phyloP scores from a whole-genome alignment of 2,113 vertebrate genomes.

The Tragelaphus imberbis region DNA sequence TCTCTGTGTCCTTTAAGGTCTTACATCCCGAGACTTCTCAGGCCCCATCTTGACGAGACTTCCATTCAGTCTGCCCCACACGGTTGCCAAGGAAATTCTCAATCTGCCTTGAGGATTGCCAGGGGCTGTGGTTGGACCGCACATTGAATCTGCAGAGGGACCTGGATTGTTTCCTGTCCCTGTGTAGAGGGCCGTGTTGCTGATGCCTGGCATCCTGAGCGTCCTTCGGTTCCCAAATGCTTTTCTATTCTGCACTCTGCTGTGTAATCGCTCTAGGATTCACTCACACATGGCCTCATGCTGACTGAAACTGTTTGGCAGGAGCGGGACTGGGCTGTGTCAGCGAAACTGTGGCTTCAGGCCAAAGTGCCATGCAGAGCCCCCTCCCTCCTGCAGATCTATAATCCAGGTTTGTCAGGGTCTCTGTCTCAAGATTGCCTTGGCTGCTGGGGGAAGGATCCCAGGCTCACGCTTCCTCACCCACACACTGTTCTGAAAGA shows the following conservation, averaged over 20 bases:
- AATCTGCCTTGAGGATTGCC: constrained; percentile 13
- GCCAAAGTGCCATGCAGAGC: constrained; percentile 11
- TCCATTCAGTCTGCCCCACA: not conserved
- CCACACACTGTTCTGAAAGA: not conserved
- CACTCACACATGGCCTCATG: constrained; percentile 42
- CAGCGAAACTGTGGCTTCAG: constrained; percentile 36
- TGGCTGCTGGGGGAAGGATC: not conserved
- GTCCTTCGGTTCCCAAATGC: not conserved
- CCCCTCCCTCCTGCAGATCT: not conserved
- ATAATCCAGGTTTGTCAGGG: constrained; percentile 16
- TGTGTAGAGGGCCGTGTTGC: not conserved
- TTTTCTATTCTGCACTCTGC: not conserved
- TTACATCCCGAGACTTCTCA: not conserved
- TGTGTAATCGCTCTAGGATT: constrained; percentile 45
- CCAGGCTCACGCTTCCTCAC: not conserved
- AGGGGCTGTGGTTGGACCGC: not conserved
- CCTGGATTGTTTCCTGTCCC: not conserved
- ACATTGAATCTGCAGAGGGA: constrained; percentile 6
- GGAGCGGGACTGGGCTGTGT: not conserved
- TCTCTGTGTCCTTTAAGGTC: not conserved
- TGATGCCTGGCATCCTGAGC: not conserved
- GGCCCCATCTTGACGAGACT: constrained; percentile 1
- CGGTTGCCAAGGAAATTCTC: constrained; percentile 37
- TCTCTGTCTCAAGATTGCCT: not conserved
- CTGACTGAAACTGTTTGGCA: constrained; percentile 45